Evolutionary conservation across 2,113 vertebrate genomes (phyloP).

Genomic region (Burhinus bistriatus): DNA sequence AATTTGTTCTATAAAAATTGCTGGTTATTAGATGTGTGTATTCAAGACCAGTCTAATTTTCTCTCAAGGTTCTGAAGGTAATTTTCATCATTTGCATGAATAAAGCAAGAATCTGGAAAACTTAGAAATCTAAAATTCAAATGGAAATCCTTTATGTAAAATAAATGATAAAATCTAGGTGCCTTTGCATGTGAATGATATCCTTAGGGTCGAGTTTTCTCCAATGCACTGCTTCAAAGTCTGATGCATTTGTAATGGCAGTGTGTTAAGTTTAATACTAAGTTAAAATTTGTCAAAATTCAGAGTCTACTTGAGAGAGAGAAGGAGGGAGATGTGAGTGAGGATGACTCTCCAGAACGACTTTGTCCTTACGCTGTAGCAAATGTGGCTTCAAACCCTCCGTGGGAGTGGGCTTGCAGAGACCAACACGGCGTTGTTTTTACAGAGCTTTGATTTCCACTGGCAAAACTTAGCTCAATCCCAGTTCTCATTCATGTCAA

Average conservation of each 20-base stretch:
- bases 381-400: not conserved
- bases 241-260: not conserved
- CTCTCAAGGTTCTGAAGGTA: conserved; percentile 34
- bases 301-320: not conserved
- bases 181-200: conserved; percentile 54
- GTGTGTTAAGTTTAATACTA: not conserved
- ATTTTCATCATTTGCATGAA: conserved; percentile 50
- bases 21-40: not conserved
- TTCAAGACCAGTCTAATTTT: conserved; percentile 35
- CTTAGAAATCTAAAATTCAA: conserved; percentile 48
- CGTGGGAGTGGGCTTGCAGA: fast-evolving
- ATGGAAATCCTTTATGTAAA: conserved; percentile 58
- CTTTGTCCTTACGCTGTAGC: not conserved
- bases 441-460: not conserved
- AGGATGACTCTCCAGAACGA: not conserved
- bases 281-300: not conserved
- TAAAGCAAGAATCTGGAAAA: conserved; percentile 46
- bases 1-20: not conserved
- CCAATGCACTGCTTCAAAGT: not conserved
- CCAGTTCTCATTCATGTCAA: not conserved
- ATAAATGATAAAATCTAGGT: conserved; percentile 32
- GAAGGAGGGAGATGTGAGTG: not conserved
- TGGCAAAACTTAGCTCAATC: not conserved
- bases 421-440: fast-evolving
- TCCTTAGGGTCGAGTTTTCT: conserved; percentile 31